Evolutionary conservation across 37 sponge, comb jelly and placozoan genomes (phyloP).

Genomic region (Lycopodina hypogea): DNA sequence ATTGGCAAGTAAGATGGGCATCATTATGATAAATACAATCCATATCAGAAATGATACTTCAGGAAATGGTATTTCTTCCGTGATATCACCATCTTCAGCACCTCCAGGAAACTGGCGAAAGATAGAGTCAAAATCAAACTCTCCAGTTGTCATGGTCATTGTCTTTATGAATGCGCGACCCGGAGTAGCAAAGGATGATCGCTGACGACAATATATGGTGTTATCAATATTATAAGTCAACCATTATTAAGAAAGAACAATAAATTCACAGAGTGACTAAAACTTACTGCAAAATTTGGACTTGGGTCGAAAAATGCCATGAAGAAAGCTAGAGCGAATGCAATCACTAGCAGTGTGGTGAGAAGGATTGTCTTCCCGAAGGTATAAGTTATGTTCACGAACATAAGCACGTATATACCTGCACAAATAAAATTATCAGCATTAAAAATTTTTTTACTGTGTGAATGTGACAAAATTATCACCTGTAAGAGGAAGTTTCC

Average conservation of each 20-base stretch:
- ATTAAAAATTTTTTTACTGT: background rate
- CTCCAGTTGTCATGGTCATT: slow-evolving; percentile 89
- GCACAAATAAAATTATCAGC: background rate
- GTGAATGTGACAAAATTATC: background rate
- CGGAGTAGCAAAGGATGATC: slow-evolving; percentile 59
- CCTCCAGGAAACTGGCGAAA: slow-evolving; percentile 55
- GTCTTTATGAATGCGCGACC: slow-evolving; percentile 78
- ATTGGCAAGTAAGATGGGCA: slow-evolving; percentile 95
- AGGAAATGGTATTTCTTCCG: slow-evolving; percentile 33
- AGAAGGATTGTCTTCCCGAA: slow-evolving; percentile 80
- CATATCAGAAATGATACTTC: slow-evolving; percentile 68
- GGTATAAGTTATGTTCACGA: slow-evolving; percentile 81
- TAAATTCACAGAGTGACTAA: background rate
- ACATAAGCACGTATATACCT: slow-evolving; percentile 97
- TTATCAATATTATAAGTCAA: too few relatives aligned
- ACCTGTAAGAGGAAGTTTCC: slow-evolving; percentile 76
- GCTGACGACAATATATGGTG: slow-evolving; percentile 17
- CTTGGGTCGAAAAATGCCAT: slow-evolving; percentile 78
- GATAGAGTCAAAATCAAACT: slow-evolving; percentile 89
- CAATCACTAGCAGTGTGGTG: slow-evolving; percentile 74
- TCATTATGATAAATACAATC: slow-evolving; percentile 89
- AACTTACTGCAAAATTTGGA: background rate
- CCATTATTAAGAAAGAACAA: background rate
- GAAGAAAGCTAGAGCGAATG: slow-evolving; percentile 89
- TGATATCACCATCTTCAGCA: background rate